Percentiles rank a stretch among this genome's conserved stretches.
phyloP scores from a whole-genome alignment of 1,140 invertebrate species.

The Drosophila sucinea region DNA sequence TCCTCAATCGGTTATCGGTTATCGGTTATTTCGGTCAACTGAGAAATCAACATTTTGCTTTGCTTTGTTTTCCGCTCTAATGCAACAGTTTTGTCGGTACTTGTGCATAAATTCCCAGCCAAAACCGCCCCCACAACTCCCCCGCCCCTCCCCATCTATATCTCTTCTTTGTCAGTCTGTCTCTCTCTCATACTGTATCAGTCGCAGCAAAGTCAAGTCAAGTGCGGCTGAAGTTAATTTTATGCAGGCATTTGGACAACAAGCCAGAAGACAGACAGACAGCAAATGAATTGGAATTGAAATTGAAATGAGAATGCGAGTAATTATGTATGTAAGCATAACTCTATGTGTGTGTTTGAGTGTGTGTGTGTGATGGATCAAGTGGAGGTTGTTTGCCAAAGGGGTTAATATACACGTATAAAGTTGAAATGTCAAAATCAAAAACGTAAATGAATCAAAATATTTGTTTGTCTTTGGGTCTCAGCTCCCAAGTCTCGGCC shows the following conservation, averaged over 20 bases:
- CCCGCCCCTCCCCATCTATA: neutral
- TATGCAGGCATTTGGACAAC: slow-evolving; percentile 63
- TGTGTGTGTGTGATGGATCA: slow-evolving; percentile 11
- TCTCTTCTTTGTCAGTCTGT: too few relatives aligned
- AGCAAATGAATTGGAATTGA: slow-evolving; percentile 60
- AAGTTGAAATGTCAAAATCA: slow-evolving; percentile 11
- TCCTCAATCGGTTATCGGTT: too few relatives aligned
- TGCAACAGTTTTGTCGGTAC: too few relatives aligned
- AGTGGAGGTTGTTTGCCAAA: slow-evolving; percentile 10
- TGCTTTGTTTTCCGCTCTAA: too few relatives aligned
- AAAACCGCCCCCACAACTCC: too few relatives aligned
- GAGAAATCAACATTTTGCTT: too few relatives aligned
- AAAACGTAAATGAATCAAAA: slow-evolving; percentile 8
- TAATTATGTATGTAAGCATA: slow-evolving; percentile 32
- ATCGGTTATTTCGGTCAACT: too few relatives aligned
- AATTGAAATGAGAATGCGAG: slow-evolving; percentile 26
- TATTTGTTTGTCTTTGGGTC: slow-evolving; percentile 38
- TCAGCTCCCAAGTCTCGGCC: slow-evolving; percentile 33
- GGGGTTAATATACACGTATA: slow-evolving; percentile 12
- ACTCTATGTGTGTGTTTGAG: neutral
- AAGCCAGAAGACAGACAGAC: neutral
- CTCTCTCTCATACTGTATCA: neutral
- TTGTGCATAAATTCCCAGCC: too few relatives aligned
- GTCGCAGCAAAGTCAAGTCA: neutral
- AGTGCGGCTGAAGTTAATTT: slow-evolving; percentile 48